phyloP scores from a whole-genome alignment of 2,113 vertebrate genomes.

The Rhinoptilus africanus region DNA sequence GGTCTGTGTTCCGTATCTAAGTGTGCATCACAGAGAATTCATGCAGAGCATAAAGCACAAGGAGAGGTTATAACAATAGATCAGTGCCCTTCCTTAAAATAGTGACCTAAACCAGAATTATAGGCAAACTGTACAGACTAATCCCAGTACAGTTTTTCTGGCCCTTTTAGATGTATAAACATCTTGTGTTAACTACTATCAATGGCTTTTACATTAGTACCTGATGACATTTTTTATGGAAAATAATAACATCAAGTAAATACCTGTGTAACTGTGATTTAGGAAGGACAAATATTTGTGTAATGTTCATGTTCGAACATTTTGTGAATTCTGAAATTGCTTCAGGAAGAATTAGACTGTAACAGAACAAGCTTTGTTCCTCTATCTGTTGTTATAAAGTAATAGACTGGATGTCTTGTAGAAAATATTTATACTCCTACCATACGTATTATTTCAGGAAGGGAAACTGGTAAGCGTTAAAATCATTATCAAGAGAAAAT shows the following conservation, averaged over 20 bases:
- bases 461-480: not conserved
- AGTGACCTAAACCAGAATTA: not conserved
- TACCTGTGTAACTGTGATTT: not conserved
- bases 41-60: not conserved
- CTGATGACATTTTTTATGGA: not conserved
- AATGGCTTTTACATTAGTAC: not conserved
- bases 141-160: not conserved
- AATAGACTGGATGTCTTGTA: not conserved
- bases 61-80: not conserved
- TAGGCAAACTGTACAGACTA: not conserved
- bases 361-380: not conserved
- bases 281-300: not conserved
- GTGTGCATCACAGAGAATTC: not conserved
- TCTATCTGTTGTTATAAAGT: not conserved
- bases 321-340: not conserved
- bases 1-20: not conserved
- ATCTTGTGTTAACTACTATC: not conserved
- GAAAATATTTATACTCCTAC: not conserved
- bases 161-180: not conserved
- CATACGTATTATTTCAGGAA: not conserved
- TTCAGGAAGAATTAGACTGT: not conserved
- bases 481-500: not conserved
- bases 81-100: not conserved
- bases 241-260: not conserved
- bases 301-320: not conserved